Conservation (phyloP, 2,888 invertebrate species). For the Agrilus biguttatus region DNA sequence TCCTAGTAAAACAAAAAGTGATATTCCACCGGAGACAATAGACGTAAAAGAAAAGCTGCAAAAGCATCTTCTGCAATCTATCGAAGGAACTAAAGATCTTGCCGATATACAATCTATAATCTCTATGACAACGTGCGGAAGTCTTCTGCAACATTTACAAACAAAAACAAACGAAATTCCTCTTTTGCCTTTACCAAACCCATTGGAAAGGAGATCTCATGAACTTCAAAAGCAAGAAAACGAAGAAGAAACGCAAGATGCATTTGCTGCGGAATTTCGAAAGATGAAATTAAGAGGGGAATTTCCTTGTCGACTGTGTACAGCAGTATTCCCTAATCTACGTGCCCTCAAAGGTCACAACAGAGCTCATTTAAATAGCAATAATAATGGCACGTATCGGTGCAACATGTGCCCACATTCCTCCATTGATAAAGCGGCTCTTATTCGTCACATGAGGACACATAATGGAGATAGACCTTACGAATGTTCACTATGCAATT, state of each 20-base stretch:
- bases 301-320: conserved; percentile 82
- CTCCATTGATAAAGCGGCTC: conserved; percentile 78
- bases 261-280: conserved; percentile 72
- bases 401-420: conserved; percentile 90
- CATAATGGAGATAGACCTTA: conserved; percentile 93
- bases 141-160: conserved; percentile 48
- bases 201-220: conserved; percentile 10
- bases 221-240: conserved; percentile 15
- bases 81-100: conserved; percentile 54
- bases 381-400: conserved; percentile 63
- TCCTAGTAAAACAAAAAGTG: conserved; percentile 4
- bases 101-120: conserved; percentile 79
- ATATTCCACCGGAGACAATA: not conserved
- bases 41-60: conserved; percentile 16
- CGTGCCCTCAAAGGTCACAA: conserved; percentile 85
- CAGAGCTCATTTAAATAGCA: conserved; percentile 67
- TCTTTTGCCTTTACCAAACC: conserved; percentile 7
- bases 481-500: conserved; percentile 88
- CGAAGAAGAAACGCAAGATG: conserved; percentile 63
- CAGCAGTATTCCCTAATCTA: conserved; percentile 74
- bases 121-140: conserved; percentile 57
- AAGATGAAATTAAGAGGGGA: conserved; percentile 81
- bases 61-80: conserved; percentile 18
- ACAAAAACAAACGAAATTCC: conserved; percentile 31
- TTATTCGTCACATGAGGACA: conserved; percentile 82